Conservation (phyloP, 2,888 invertebrate species). For the Unio pictorum region DNA sequence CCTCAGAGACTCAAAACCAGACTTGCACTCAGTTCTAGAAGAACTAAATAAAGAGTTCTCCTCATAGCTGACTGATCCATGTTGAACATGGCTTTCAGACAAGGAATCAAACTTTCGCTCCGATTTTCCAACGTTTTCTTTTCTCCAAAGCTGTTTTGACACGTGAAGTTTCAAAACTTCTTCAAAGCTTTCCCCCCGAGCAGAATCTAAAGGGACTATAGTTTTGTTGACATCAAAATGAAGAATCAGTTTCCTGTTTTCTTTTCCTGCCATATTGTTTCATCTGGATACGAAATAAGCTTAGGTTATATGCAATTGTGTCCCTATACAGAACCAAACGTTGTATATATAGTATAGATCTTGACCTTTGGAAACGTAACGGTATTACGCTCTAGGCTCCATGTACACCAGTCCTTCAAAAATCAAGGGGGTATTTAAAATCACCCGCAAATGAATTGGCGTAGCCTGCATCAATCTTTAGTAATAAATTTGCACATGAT, state of each 20-base stretch:
- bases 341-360: too few species aligned
- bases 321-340: too few species aligned
- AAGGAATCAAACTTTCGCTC: constrained; percentile 11
- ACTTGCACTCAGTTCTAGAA: constrained; percentile 27
- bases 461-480: too few species aligned
- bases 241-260: constrained; percentile 22
- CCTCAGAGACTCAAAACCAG: constrained; percentile 21
- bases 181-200: constrained; percentile 31
- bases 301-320: too few species aligned
- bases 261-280: too few species aligned
- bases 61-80: constrained; percentile 21
- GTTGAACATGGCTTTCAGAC: constrained; percentile 6
- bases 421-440: too few species aligned
- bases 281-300: too few species aligned
- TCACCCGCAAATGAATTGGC: too few species aligned
- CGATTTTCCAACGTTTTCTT: constrained; percentile 25
- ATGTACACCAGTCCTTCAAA: too few species aligned
- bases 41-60: constrained; percentile 3
- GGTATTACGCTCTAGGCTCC: too few species aligned
- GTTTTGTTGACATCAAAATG: constrained; percentile 38
- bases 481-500: too few species aligned
- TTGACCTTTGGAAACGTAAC: too few species aligned
- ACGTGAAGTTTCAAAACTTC: constrained; percentile 28
- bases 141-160: constrained; percentile 29
- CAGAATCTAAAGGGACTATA: constrained; percentile 33